Evolutionary conservation across 2,888 invertebrate species (phyloP).

Genomic region (Xanthia togata): DNA sequence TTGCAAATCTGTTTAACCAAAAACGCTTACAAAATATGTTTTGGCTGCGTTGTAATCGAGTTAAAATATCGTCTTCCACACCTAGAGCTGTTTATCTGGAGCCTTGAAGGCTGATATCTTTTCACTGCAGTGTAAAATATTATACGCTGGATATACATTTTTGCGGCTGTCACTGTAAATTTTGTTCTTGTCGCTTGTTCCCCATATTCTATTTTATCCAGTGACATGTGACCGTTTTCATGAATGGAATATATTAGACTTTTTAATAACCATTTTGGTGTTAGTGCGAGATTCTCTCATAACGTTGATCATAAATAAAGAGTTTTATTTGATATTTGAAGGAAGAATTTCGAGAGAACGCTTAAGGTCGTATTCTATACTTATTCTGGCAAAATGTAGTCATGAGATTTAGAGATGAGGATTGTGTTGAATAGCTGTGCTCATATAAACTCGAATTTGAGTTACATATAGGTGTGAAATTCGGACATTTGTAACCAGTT

Average conservation of each 20-base stretch:
- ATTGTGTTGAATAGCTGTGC: conserved; percentile 15
- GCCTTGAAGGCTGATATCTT: conserved; percentile 57
- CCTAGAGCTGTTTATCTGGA: conserved; percentile 60
- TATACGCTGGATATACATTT: conserved; percentile 63
- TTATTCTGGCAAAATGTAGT: conserved; percentile 39
- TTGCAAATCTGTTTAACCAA: conserved; percentile 52
- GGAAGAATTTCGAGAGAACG: conserved; percentile 20
- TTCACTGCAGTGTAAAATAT: conserved; percentile 70
- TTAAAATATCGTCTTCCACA: conserved; percentile 59
- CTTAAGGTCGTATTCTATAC: conserved; percentile 5
- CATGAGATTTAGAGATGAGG: conserved; percentile 10
- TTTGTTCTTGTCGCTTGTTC: conserved; percentile 62
- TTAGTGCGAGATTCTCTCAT: conserved; percentile 47
- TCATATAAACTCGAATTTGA: background rate
- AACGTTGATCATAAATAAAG: conserved; percentile 61
- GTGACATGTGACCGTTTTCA: conserved; percentile 60
- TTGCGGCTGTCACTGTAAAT: conserved; percentile 64
- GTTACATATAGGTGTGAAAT: conserved; percentile 1
- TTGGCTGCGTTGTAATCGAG: conserved; percentile 51
- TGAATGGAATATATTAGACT: conserved; percentile 59
- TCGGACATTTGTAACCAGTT: background rate
- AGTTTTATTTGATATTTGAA: conserved; percentile 51
- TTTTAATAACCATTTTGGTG: conserved; percentile 62
- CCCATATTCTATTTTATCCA: conserved; percentile 64
- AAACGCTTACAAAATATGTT: conserved; percentile 61